A percentile compares a stretch with the other conserved stretches of the same genome.
These are phyloP conservation scores for Colossoma macropomum DNA, from an alignment of 2,113 vertebrate genomes.

Conservation along the genomic window DNA sequence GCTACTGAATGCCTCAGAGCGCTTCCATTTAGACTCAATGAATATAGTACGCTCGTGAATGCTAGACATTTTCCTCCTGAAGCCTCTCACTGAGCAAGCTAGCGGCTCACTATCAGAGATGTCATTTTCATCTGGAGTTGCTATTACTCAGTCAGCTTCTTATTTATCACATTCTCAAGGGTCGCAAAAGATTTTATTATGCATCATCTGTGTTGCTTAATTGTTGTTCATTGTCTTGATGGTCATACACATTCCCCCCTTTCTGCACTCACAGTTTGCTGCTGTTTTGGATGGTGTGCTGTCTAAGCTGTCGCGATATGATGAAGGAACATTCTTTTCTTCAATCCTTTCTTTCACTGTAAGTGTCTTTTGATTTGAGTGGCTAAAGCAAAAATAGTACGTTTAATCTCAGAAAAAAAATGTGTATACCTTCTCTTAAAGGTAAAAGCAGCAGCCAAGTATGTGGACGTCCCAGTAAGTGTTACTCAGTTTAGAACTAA, in stretches of 20 bases:
- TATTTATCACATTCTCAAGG: conserved; percentile 19
- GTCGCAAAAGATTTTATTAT: neutral
- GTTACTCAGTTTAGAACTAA: conserved; percentile 46
- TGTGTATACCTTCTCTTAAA: conserved; percentile 68
- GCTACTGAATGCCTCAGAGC: conserved; percentile 13
- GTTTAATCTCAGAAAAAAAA: conserved; percentile 40
- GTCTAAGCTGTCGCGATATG: conserved; percentile 93
- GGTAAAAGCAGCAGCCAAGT: conserved; percentile 97
- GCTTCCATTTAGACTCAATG: conserved; percentile 32
- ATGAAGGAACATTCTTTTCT: conserved; percentile 97
- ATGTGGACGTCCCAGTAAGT: conserved; percentile 97
- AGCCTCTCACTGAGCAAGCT: conserved; percentile 27
- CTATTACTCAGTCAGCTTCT: conserved; percentile 31
- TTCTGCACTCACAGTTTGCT: conserved; percentile 78
- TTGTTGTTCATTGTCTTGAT: neutral
- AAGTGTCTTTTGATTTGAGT: conserved; percentile 73
- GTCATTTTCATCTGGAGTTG: conserved; percentile 32
- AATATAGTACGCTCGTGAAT: conserved; percentile 20
- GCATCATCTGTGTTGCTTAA: neutral
- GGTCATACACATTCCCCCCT: neutral
- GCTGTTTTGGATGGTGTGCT: conserved; percentile 89
- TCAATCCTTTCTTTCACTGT: conserved; percentile 97
- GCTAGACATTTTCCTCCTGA: conserved; percentile 8
- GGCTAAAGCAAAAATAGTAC: neutral
- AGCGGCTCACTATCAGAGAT: conserved; percentile 21